Conservation (phyloP, 1,140 invertebrate genomes). For the Cotesia vestalis region DNA sequence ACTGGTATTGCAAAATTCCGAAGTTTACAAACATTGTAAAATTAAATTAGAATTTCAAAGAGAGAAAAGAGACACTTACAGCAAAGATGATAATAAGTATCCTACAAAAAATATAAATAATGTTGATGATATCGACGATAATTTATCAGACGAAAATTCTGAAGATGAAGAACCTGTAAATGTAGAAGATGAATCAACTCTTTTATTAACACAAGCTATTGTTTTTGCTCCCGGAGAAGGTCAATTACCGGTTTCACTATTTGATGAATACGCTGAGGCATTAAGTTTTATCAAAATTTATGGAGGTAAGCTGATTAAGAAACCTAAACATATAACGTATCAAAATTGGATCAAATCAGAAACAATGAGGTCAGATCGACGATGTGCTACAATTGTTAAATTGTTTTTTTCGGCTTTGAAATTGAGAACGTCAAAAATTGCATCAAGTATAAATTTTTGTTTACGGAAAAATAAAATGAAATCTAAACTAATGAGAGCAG, state of each 20-base stretch:
- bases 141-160: too few relatives aligned
- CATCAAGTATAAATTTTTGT: slow-evolving; percentile 3
- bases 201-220: too few relatives aligned
- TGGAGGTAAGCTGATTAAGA: slow-evolving; percentile 7
- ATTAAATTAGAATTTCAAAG: background rate
- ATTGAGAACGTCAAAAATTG: background rate
- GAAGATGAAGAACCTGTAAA: too few relatives aligned
- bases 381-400: background rate
- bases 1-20: background rate
- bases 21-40: background rate
- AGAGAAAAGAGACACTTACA: too few relatives aligned
- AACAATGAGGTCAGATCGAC: background rate
- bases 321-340: background rate
- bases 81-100: too few relatives aligned
- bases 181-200: too few relatives aligned
- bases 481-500: background rate
- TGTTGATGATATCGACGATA: too few relatives aligned
- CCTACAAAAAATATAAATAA: too few relatives aligned
- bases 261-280: slow-evolving; percentile 1
- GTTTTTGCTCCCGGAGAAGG: background rate
- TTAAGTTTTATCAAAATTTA: slow-evolving; percentile 14
- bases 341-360: slow-evolving; percentile 10
- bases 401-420: background rate
- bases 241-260: background rate
- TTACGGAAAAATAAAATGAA: slow-evolving; percentile 1